These are phyloP conservation scores for Notodonta ziczac DNA, from an alignment of 2,888 invertebrate genomes.

Conservation along the genomic window DNA sequence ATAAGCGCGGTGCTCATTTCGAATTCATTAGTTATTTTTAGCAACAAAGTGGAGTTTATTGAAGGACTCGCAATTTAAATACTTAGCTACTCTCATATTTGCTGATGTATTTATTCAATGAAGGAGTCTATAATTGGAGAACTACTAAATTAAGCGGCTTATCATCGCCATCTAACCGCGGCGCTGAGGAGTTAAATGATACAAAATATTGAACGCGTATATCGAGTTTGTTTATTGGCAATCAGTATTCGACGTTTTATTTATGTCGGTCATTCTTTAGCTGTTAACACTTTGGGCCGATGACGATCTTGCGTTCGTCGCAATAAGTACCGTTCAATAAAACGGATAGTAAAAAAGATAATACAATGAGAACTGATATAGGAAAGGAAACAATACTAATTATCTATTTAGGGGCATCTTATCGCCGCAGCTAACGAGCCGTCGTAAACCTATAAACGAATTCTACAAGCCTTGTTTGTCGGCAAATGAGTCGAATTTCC, in stretches of 20 bases:
- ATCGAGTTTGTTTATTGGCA: slow-evolving; percentile 74
- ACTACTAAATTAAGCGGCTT: slow-evolving; percentile 14
- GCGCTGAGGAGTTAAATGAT: slow-evolving; percentile 48
- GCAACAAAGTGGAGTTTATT: neutral
- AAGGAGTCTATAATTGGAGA: neutral
- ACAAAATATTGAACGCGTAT: slow-evolving; percentile 59
- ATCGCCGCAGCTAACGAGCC: slow-evolving; percentile 75
- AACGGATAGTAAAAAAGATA: slow-evolving; percentile 45
- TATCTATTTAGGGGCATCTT: slow-evolving; percentile 75
- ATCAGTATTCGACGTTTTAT: slow-evolving; percentile 66
- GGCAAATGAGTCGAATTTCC: slow-evolving; percentile 63
- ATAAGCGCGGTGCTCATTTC: neutral
- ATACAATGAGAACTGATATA: slow-evolving; percentile 42
- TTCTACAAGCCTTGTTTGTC: slow-evolving; percentile 66
- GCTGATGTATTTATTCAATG: slow-evolving; percentile 1
- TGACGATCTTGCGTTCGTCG: slow-evolving; percentile 39
- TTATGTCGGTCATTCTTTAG: slow-evolving; percentile 62
- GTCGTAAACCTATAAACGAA: slow-evolving; percentile 75
- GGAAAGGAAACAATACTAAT: slow-evolving; percentile 76
- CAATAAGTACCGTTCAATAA: slow-evolving; percentile 42
- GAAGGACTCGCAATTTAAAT: neutral
- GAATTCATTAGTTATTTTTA: slow-evolving; percentile 4
- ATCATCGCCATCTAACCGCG: slow-evolving; percentile 13
- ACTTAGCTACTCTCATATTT: neutral
- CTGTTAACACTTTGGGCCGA: slow-evolving; percentile 45